A percentile compares a stretch with the other conserved stretches of the same genome.
These are phyloP conservation scores for Coleophora flavipennella DNA, from an alignment of 2,888 invertebrate genomes.

Conservation along the genomic window DNA sequence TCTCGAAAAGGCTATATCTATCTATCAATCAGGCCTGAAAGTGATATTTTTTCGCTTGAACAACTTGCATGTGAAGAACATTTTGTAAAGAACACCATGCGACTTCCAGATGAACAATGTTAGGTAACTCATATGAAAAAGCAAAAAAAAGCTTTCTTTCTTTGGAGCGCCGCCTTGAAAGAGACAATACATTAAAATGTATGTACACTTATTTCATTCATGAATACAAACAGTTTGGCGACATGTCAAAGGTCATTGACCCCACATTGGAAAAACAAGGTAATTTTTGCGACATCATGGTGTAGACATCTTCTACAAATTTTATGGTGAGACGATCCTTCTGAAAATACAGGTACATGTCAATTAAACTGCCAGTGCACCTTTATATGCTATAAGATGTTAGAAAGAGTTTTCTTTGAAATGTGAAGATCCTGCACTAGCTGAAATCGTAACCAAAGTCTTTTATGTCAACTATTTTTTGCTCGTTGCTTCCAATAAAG, in stretches of 20 bases:
- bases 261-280: too few species aligned
- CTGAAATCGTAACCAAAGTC: slow-evolving; percentile 14
- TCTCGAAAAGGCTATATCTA: too few species aligned
- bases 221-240: slow-evolving; percentile 13
- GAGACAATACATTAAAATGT: slow-evolving; percentile 8
- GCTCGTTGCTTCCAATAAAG: slow-evolving; percentile 12
- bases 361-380: too few species aligned
- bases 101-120: too few species aligned
- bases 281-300: slow-evolving; percentile 15
- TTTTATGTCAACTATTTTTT: slow-evolving; percentile 21
- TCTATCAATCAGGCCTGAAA: too few species aligned
- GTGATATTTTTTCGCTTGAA: too few species aligned
- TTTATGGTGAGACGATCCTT: slow-evolving; percentile 18
- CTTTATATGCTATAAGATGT: too few species aligned
- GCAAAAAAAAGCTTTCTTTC: slow-evolving; percentile 11
- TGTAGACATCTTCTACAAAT: slow-evolving; percentile 20
- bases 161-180: slow-evolving; percentile 11
- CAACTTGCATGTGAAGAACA: too few species aligned
- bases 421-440: slow-evolving; percentile 13
- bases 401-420: slow-evolving; percentile 19
- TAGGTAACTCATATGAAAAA: slow-evolving; percentile 12
- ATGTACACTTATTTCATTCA: slow-evolving; percentile 14
- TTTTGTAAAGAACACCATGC: too few species aligned
- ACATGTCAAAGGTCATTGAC: slow-evolving; percentile 11
- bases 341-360: slow-evolving; percentile 14